Base-by-base conservation (phyloP, 2,888 invertebrate species). In the Iselma pallidipennis region DNA sequence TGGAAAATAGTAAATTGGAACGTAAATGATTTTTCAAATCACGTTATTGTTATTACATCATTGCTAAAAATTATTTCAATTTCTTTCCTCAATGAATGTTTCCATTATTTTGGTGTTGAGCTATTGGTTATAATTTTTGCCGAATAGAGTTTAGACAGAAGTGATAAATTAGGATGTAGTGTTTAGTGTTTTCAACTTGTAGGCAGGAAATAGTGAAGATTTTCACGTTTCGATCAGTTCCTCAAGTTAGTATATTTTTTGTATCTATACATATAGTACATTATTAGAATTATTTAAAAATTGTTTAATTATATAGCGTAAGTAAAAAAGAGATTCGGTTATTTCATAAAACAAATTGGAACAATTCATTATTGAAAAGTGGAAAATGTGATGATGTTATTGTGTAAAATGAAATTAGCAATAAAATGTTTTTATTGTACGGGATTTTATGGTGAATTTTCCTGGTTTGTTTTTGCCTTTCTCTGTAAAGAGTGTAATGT, bases 401-500 rank as follows among this genome's bases (percentile, higher is more conserved):
- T 42, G 29, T 55, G 37, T 16, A 49, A n/a, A 29, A 31, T 19
- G 37, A 57, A 50, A 55, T 57, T 54, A 54, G 61, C 48, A 57
- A 57, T 61, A 54, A 61, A 49, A 33, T 53, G 23, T 54, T 57
- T 60, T 63, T 59, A 56, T 55, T 37, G 49, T 42, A 21, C 25
- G n/a, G n/a, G 42, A 48, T 57, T 57, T 61, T 57, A 53, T 53
- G 49, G 25, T 19, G 49, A 19, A 28, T 14, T 29, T 19, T 16
- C 45, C 21, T 26, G 16, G 37, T 58, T 28, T 55, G 29, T 58
- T 25, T 42, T 50, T 51, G 45, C 37, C 55, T 19, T 59, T 62
- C 58, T 37, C 45, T 57, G 50, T 45, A 59, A 55, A 59, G 55
- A 53, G 59, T 63, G 59, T 53, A 49, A 60, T 59, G 31, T 31